phyloP scores from a whole-genome alignment of 2,888 invertebrate species.

The Rhagophthalmus giganteus region DNA sequence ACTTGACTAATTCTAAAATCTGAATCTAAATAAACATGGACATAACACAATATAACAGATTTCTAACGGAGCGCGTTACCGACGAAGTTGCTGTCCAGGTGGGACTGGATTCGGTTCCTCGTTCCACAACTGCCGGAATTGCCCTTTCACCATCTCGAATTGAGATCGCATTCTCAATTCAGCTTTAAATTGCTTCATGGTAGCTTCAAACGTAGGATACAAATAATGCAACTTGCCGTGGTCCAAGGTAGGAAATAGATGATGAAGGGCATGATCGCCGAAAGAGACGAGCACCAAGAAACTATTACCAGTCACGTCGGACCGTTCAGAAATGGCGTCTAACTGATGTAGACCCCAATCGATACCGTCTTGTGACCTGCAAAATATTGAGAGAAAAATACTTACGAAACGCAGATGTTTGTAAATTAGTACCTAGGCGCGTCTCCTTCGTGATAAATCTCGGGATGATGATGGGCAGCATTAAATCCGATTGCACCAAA shows the following conservation, averaged over 20 bases:
- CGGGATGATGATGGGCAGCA: conserved; percentile 78
- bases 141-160: conserved; percentile 67
- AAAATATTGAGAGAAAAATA: conserved; percentile 12
- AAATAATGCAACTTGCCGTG: conserved; percentile 71
- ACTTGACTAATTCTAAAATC: background rate
- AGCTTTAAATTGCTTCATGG: conserved; percentile 66
- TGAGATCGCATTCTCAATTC: conserved; percentile 57
- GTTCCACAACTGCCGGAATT: conserved; percentile 64
- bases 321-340: conserved; percentile 72
- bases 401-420: background rate
- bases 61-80: too few relatives aligned
- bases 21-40: too few relatives aligned
- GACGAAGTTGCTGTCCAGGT: too few relatives aligned
- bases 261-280: conserved; percentile 78
- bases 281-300: conserved; percentile 72
- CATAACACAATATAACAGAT: too few relatives aligned
- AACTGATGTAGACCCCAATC: conserved; percentile 82
- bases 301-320: conserved; percentile 66
- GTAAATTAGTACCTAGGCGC: conserved; percentile 57
- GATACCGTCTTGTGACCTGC: conserved; percentile 37
- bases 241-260: conserved; percentile 79
- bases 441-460: conserved; percentile 77
- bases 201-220: conserved; percentile 64
- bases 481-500: conserved; percentile 68
- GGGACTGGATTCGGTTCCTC: conserved; percentile 50